A percentile compares a stretch with the other conserved stretches of the same genome.
phyloP scores from a whole-genome alignment of 2,888 invertebrate genomes.

The Abrostola tripartita region DNA sequence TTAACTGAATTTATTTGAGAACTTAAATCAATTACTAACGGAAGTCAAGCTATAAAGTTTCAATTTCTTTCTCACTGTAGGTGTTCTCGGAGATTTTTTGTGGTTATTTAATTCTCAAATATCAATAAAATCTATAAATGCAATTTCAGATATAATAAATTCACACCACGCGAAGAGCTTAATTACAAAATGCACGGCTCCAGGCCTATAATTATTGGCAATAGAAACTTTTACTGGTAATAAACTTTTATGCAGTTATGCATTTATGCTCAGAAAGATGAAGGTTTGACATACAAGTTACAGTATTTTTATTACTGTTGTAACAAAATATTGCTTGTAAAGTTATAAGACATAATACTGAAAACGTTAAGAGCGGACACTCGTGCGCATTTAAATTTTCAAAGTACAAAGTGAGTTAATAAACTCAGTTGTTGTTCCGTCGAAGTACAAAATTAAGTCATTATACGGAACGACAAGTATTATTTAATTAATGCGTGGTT shows the following conservation, averaged over 20 bases:
- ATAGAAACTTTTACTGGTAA: constrained; percentile 58
- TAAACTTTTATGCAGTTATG: constrained; percentile 49
- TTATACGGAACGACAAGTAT: constrained; percentile 70
- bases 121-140: constrained; percentile 14
- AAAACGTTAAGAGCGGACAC: constrained; percentile 47
- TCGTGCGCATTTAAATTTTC: constrained; percentile 47
- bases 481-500: constrained; percentile 75
- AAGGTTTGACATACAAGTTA: constrained; percentile 47
- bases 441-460: constrained; percentile 71
- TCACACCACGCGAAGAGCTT: constrained; percentile 39
- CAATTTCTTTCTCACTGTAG: background rate
- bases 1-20: background rate
- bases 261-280: constrained; percentile 49
- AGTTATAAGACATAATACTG: constrained; percentile 47
- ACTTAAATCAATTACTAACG: background rate
- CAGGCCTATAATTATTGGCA: constrained; percentile 50
- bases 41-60: background rate
- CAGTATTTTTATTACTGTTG: constrained; percentile 52
- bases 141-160: constrained; percentile 30
- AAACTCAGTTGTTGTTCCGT: constrained; percentile 53
- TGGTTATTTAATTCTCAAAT: constrained; percentile 3
- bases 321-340: constrained; percentile 62
- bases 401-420: constrained; percentile 55
- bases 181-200: constrained; percentile 41
- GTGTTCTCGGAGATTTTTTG: background rate